Base-by-base conservation (phyloP, 1,140 invertebrate genomes). In the Kradibia gibbosae region DNA sequence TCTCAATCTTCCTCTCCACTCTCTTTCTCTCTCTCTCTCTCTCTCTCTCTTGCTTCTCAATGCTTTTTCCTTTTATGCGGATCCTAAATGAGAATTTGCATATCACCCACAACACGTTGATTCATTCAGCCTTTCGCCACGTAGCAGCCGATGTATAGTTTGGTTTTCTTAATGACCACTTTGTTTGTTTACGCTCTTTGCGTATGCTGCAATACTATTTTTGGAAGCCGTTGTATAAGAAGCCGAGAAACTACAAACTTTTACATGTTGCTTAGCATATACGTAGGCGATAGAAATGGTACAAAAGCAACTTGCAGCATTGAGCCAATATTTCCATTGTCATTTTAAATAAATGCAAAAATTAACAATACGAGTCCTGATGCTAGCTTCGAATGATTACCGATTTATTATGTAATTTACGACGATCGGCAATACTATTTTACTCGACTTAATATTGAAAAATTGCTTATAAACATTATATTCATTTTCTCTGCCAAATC, bases 161-260 rank as follows among this genome's bases (percentile, higher is more conserved):
- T n/a, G 15, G 31, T 62, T 62, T 34, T 62, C 60, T 34, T 62
- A 62, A 62, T 34, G 60, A 62, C 8, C 34, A n/a, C 39, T 67
- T 67, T 39, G 62, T 67, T 67, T 67, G 62, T 67, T 67, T 67
- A 67, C 62, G 62, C 62, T 67, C 62, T 22, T 67, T n/a, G 7
- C 34, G 1, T 36, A 8, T 28, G 62, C 34, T 39, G 34, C 34
- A n/a, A 67, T 39, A 39, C 34, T 67, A 67, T 67, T 67, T 67
- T 67, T 67, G 62, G 62, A 67, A 67, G 34, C 11, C 25, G 62
- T 67, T 28, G 62, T 67, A 39, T 36, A 39, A 36, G 60, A 36
- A n/a, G 34, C n/a, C 36, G 34, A 39, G 34, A 39, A 39, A 28
- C 62, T 67, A 36, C 0, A 1, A 11, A 7, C 62, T 67, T 39